phyloP scores from a whole-genome alignment of 1,140 invertebrate genomes.

The Drosophila lini region DNA sequence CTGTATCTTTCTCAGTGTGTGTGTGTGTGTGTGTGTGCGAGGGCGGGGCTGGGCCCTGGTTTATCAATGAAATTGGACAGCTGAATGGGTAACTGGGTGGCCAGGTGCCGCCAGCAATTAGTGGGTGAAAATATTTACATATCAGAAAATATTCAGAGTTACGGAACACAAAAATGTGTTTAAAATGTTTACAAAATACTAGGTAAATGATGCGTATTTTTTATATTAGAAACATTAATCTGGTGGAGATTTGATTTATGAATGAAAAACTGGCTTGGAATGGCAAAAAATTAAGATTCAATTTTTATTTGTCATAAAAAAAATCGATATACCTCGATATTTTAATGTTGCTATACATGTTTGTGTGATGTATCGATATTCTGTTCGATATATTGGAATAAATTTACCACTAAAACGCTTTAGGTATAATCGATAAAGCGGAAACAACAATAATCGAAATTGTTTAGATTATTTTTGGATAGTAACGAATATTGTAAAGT shows the following conservation, averaged over 20 bases:
- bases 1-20: conserved; percentile 1
- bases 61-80: conserved; percentile 76
- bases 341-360: no score
- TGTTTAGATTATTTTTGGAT: not conserved
- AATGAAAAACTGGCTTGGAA: no score
- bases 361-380: no score
- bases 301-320: no score
- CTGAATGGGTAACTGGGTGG: conserved; percentile 70
- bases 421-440: no score
- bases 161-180: not conserved
- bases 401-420: no score
- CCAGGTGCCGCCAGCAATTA: conserved; percentile 59
- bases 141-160: conserved; percentile 12
- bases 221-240: not conserved
- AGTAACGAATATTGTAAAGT: not conserved
- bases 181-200: not conserved
- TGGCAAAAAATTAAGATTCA: no score
- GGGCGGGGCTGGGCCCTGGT: conserved; percentile 55
- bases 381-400: no score
- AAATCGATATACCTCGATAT: no score
- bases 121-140: conserved; percentile 19
- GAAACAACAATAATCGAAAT: no score
- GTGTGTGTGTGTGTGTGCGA: conserved; percentile 24
- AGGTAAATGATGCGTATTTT: not conserved
- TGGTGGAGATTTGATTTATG: no score